Base-by-base conservation (phyloP, 2,797 vertebrate species). In the Anomalospiza imberbis region DNA sequence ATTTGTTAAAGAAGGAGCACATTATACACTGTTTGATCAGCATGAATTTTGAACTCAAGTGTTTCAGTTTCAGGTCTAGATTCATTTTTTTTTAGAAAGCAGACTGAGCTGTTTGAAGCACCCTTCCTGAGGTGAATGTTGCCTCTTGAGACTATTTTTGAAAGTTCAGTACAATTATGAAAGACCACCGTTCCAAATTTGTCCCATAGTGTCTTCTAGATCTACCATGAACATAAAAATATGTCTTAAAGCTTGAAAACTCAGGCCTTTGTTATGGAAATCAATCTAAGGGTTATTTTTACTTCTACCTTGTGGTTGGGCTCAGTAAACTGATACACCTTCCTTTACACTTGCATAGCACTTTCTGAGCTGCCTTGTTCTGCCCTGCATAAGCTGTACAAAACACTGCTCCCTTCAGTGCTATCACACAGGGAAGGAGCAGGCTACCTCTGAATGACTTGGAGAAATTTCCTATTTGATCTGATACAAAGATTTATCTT, bases 171-270 rank as follows among this genome's bases (percentile, higher is more conserved):
- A 36, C n/a, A 55, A 31, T 36, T 73, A n/a, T 26, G 38, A 48
- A 32, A 81, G 22, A 54, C 19, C 8, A 24, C 32, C 6, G 1
- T 76, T 89, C 31, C 63, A 42, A n/a, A 51, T 50, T 48, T 57
- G 20, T 66, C 17, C 44, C n/a, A 13, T 5, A 36, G n/a, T 38
- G 55, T 70, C 40, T 66, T 82, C 17, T 36, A 67, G 44, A 48
- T 55, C 34, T 50, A 57, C 24, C 28, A 32, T 6, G 5, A 0
- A 0, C 19, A 20, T 70, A 77, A 60, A 72, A 58, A 50, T 17
- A 20, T 3, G 9, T 34, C 53, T 63, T 80, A 55, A 83, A 71
- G 8, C n/a, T 53, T 76, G 40, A 73, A 70, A 87, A 47, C 13
- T 92, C 72, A 12, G 13, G 40, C 17, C 13, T 80, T 88, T 53